These are phyloP conservation scores for Oreohelix idahoensis DNA, from an alignment of 1,140 invertebrate species.

Conservation along the genomic window DNA sequence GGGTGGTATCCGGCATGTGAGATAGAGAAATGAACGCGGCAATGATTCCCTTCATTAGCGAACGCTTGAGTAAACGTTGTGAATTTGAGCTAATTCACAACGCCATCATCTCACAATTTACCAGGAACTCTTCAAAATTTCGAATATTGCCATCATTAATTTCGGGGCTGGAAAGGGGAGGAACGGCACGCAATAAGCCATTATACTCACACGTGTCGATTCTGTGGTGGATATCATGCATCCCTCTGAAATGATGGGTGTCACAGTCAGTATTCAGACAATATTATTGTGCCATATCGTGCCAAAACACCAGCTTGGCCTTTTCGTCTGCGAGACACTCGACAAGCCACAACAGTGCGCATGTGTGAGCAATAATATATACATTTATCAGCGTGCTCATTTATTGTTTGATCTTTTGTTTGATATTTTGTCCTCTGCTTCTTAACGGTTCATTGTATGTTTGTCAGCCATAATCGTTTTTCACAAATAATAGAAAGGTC, in stretches of 20 bases:
- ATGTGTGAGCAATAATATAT: no score
- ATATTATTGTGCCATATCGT: not conserved
- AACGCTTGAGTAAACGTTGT: not conserved
- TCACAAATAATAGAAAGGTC: no score
- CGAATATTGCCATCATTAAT: not conserved
- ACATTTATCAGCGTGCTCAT: no score
- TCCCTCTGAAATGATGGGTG: not conserved
- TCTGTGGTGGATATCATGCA: not conserved
- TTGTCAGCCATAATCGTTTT: no score
- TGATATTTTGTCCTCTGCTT: no score
- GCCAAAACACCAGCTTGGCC: not conserved
- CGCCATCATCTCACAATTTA: not conserved
- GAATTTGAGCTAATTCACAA: not conserved
- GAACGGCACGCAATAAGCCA: not conserved
- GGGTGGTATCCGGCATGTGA: not conserved
- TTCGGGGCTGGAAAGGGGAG: not conserved
- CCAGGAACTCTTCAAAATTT: not conserved
- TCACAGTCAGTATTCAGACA: not conserved
- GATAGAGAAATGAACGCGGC: not conserved
- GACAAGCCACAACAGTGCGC: not conserved
- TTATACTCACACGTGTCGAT: not conserved
- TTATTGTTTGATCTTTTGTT: no score
- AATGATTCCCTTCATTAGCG: not conserved
- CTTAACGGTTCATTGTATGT: no score
- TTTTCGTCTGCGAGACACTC: not conserved